A percentile compares a stretch with the other conserved stretches of the same genome.
phyloP scores from a whole-genome alignment of 64 coral and sea anemone species.

The Pocillopora damicornis region DNA sequence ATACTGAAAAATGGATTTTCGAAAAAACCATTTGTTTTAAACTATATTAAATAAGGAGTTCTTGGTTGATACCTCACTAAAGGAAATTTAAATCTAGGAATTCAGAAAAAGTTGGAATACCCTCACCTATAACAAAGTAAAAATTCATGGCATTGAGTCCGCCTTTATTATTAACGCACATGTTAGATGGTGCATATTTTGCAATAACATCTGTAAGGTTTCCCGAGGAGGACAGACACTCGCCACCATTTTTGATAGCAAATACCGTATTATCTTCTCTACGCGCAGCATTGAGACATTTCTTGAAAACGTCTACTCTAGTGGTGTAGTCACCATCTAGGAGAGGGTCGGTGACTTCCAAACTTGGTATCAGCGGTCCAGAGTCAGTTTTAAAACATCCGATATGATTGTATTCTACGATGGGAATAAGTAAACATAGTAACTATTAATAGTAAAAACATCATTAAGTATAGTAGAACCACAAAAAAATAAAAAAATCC shows the following conservation, averaged over 20 bases:
- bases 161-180: not conserved
- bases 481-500: too few relatives aligned
- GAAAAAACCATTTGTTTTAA: too few relatives aligned
- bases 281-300: conserved; percentile 16
- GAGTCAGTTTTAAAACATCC: conserved; percentile 3
- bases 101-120: too few relatives aligned
- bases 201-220: not conserved
- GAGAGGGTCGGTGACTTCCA: not conserved
- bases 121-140: not conserved
- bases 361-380: not conserved
- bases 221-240: not conserved
- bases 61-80: too few relatives aligned
- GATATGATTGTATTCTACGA: conserved; percentile 8
- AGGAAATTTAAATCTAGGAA: too few relatives aligned
- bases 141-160: not conserved
- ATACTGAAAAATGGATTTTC: too few relatives aligned
- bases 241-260: not conserved
- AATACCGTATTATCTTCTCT: not conserved
- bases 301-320: not conserved
- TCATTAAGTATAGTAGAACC: too few relatives aligned
- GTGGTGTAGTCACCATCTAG: not conserved
- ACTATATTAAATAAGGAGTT: too few relatives aligned
- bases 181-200: not conserved
- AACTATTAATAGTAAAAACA: too few relatives aligned
- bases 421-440: not conserved